A percentile compares a stretch with the other conserved stretches of the same genome.
Evolutionary conservation across 1,140 invertebrate genomes (phyloP).

Genomic region (Capitella teleta): DNA sequence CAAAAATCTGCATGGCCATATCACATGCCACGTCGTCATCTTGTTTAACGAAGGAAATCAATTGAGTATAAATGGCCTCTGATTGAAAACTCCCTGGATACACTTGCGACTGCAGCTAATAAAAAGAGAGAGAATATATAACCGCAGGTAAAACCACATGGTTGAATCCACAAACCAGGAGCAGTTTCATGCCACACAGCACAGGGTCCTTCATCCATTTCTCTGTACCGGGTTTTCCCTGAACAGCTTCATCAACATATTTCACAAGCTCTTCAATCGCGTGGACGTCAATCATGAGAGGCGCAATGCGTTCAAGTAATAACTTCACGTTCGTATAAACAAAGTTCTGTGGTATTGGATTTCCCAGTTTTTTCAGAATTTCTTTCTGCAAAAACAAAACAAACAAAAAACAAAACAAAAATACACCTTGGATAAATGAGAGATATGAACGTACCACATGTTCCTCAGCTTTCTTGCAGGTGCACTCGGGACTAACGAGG

Average conservation of each 20-base stretch:
- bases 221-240: conserved; percentile 21
- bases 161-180: conserved; percentile 54
- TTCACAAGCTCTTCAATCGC: conserved; percentile 46
- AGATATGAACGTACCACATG: conserved; percentile 46
- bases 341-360: conserved; percentile 84
- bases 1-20: conserved; percentile 43
- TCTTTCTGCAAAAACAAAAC: conserved; percentile 42
- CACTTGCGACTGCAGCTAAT: conserved; percentile 69
- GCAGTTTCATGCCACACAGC: conserved; percentile 48
- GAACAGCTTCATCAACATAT: conserved; percentile 33
- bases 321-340: conserved; percentile 94
- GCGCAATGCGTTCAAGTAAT: conserved; percentile 82
- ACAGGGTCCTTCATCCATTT: conserved; percentile 43
- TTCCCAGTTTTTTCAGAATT: conserved; percentile 84
- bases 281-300: conserved; percentile 86
- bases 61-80: conserved; percentile 65
- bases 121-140: conserved; percentile 22
- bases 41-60: conserved; percentile 65
- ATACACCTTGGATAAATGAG: neutral
- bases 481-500: conserved; percentile 72
- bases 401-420: neutral
- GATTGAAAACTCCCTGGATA: conserved; percentile 86
- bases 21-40: conserved; percentile 73
- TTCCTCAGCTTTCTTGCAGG: conserved; percentile 79
- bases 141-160: neutral